phyloP scores from a whole-genome alignment of 92 coral and sea anemone species.

The Montipora capitata region DNA sequence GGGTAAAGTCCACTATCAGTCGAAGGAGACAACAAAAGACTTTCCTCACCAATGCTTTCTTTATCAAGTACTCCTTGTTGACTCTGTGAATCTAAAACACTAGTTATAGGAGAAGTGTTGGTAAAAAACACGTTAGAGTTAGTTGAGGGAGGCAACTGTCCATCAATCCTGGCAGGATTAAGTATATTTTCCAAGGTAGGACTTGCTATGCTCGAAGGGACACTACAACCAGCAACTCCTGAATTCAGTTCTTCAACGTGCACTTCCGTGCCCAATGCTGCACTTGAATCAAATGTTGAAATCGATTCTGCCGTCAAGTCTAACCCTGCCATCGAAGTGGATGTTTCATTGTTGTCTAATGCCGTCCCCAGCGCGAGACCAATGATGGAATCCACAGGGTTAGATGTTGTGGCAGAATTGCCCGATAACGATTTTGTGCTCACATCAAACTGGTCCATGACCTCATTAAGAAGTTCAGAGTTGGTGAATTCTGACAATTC shows the following conservation, averaged over 20 bases:
- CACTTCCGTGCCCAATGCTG: constrained; percentile 35
- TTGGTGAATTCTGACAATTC: constrained; percentile 28
- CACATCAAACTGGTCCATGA: constrained; percentile 43
- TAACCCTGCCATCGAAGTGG: constrained; percentile 66
- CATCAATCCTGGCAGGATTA: background rate
- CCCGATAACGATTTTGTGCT: constrained; percentile 19
- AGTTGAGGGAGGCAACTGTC: constrained; percentile 12
- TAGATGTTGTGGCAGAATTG: constrained; percentile 10
- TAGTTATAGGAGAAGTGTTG: constrained; percentile 27
- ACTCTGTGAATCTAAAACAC: constrained; percentile 47
- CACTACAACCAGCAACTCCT: constrained; percentile 76
- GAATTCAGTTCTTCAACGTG: constrained; percentile 82
- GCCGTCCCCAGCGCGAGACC: constrained; percentile 80
- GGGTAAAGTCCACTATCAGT: background rate
- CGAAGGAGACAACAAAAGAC: constrained; percentile 28
- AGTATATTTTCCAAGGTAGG: constrained; percentile 65
- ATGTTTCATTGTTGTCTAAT: constrained; percentile 34
- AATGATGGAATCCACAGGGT: constrained; percentile 70
- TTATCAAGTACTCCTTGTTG: constrained; percentile 36
- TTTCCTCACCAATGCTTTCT: background rate
- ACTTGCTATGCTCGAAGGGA: constrained; percentile 59
- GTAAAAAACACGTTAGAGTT: constrained; percentile 36
- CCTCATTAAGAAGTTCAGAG: constrained; percentile 42
- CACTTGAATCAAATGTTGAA: background rate
- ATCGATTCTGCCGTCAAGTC: background rate